phyloP scores from a whole-genome alignment of 2,113 vertebrate species.

The Datnioides undecimradiatus region DNA sequence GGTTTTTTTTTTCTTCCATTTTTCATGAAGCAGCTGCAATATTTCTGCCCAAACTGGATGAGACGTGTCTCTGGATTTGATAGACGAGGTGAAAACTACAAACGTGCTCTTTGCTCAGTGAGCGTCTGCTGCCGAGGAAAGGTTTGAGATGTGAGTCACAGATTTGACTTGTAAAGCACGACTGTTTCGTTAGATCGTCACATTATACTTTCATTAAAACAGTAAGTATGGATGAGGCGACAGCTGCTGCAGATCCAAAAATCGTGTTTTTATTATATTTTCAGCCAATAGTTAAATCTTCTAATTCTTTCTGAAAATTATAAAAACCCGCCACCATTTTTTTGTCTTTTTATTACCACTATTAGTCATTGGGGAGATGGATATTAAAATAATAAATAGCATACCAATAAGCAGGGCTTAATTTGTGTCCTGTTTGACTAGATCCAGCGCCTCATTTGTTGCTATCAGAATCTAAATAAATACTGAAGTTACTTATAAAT shows the following conservation, averaged over 20 bases:
- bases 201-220: background rate
- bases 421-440: too few species aligned
- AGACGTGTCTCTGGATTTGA: background rate
- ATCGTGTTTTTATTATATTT: background rate
- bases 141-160: background rate
- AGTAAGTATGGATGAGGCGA: background rate
- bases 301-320: background rate
- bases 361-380: background rate
- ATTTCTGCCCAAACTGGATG: background rate
- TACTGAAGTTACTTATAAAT: too few species aligned
- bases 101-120: background rate
- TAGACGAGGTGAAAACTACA: background rate
- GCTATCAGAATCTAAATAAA: too few species aligned
- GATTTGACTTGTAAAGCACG: too few species aligned
- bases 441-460: too few species aligned
- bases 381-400: background rate
- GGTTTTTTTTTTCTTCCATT: too few species aligned
- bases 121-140: background rate
- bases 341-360: background rate
- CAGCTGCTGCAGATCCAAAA: background rate
- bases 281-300: background rate
- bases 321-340: background rate
- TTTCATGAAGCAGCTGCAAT: background rate
- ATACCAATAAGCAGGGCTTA: too few species aligned
- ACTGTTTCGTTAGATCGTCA: constrained; percentile 12